A percentile compares a stretch with the other conserved stretches of the same genome.
Evolutionary conservation across 2,113 vertebrate species (phyloP).

Genomic region (Urocynchramus pylzowi): DNA sequence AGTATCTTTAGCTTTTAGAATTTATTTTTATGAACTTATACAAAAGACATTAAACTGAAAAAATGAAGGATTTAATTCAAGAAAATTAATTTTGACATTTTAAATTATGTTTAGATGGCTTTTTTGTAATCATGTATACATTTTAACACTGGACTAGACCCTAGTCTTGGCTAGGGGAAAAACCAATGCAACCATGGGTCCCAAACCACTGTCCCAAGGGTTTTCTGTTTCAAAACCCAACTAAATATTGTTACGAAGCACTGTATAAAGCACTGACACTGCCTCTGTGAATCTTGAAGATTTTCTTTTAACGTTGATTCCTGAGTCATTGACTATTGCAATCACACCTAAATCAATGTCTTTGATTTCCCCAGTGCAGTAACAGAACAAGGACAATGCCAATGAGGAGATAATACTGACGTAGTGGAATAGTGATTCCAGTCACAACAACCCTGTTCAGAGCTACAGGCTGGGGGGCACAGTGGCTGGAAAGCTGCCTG

Average conservation of each 20-base stretch:
- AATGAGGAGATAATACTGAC: not conserved
- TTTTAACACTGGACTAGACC: not conserved
- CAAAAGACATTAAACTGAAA: not conserved
- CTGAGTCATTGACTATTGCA: not conserved
- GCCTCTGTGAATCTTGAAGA: not conserved
- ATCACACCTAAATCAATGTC: not conserved
- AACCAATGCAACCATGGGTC: fast-evolving
- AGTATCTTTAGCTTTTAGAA: not conserved
- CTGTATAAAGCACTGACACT: not conserved
- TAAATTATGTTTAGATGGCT: not conserved
- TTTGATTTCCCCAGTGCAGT: not conserved
- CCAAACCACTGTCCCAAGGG: not conserved
- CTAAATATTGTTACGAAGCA: not conserved
- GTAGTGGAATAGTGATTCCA: not conserved
- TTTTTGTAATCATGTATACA: not conserved
- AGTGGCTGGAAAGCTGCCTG: not conserved
- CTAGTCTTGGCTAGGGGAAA: not conserved
- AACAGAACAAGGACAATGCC: not conserved
- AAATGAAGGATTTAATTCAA: not conserved
- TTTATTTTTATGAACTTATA: not conserved
- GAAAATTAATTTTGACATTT: not conserved
- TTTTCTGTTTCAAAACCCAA: not conserved
- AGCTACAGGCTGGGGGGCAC: not conserved
- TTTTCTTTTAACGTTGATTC: not conserved
- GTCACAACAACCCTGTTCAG: not conserved